Percentiles rank a stretch among this genome's conserved stretches.
These are phyloP conservation scores for Halesus radiatus DNA, from an alignment of 1,140 invertebrate genomes.

Conservation along the genomic window DNA sequence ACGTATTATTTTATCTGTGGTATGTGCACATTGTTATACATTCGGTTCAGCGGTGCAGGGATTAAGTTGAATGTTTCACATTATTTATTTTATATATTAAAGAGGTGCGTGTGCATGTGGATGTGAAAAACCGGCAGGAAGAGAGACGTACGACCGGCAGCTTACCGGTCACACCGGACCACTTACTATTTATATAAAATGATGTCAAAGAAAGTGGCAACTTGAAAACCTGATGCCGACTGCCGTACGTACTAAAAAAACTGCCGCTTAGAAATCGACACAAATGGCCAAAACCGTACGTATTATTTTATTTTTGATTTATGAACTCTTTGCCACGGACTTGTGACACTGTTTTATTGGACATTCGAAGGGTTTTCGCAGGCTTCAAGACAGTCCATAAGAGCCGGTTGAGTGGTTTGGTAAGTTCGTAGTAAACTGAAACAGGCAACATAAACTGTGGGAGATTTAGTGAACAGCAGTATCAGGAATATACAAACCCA, in stretches of 20 bases:
- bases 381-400: neutral
- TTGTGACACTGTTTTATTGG: neutral
- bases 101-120: neutral
- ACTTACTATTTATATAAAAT: constrained; percentile 56
- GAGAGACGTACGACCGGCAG: constrained; percentile 6
- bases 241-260: constrained; percentile 43
- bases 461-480: neutral
- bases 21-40: too few species aligned
- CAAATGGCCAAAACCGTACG: constrained; percentile 17
- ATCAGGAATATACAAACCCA: neutral
- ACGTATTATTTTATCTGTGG: too few species aligned
- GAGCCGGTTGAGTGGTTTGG: neutral
- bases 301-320: constrained; percentile 4
- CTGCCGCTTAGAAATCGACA: constrained; percentile 36
- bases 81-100: neutral
- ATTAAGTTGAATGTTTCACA: neutral
- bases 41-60: neutral
- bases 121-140: neutral
- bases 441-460: neutral
- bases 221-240: constrained; percentile 48
- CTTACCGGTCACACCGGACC: constrained; percentile 41
- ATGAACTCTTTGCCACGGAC: neutral
- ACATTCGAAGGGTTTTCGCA: neutral
- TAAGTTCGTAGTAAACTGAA: neutral
- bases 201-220: constrained; percentile 57